Base-by-base conservation (phyloP, 1,140 invertebrate species). In the Macrotrachela quadricornifera region DNA sequence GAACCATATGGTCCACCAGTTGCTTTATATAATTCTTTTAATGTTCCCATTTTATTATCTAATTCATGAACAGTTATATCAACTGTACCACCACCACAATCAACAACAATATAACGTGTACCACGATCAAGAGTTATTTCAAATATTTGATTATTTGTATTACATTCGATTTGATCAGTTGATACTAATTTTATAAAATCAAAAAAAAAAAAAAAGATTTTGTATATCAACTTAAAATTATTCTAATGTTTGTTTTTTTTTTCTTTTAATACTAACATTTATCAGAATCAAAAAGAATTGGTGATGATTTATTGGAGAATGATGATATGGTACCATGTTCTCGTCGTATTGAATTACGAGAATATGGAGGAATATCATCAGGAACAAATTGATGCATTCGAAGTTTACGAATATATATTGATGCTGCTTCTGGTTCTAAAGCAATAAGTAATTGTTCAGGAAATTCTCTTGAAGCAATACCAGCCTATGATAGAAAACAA, bases 41-140 rank as follows among this genome's bases (percentile, higher is more conserved):
- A 60, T 37, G 64, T 65, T 10, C 72, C 70, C 11, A 57, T 61
- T 17, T 63, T 59, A 38, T 71, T 66, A 30, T 30, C 21, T 38
- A 78, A 62, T 58, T 77, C 74, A 62, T 78, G 76, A 15, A 77
- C 75, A 0, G 77, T 78, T 44, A 78, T 77, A 59, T 78, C 76
- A 0, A 78, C 76, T 10, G 76, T 78, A 1, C 76, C 76, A 12
- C 77, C 77, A 10, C 77, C 77, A 60, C 76, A 77, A 58, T 78
- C 77, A 3, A 78, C 76, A 8, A 78, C 73, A 65, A 77, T 71
- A 57, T 76, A 76, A 1, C 70, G 60, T 0, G 69, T 71, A 14
- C 74, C 75, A 74, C 52, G n/a, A 67, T 66, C 67, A 21, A 63
- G 57, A 6, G 8, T 8, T 4, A 30, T 8, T 30, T 30, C 21